phyloP scores from a whole-genome alignment of 2,113 vertebrate genomes.

The Pavo muticus region DNA sequence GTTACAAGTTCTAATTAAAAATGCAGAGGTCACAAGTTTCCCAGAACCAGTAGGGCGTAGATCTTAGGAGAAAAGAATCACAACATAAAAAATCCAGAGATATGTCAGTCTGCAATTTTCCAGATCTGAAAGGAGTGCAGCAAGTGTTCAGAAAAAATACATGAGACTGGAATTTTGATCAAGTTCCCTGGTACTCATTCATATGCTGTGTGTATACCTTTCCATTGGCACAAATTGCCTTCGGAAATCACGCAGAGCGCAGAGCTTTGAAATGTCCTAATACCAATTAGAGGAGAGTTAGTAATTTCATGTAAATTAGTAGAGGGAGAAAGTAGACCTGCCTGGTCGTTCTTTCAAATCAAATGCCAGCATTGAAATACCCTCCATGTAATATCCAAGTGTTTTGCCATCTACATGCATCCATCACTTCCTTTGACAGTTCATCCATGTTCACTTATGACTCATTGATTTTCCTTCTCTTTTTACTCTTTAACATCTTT shows the following conservation, averaged over 20 bases:
- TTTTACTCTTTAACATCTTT: no score
- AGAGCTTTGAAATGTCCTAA: background rate
- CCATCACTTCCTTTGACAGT: background rate
- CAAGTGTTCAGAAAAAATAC: background rate
- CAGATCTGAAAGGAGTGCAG: conserved; percentile 72
- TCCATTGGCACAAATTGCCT: background rate
- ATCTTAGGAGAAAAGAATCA: conserved; percentile 78
- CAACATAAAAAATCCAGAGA: conserved; percentile 66
- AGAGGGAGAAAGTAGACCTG: background rate
- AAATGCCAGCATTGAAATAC: background rate
- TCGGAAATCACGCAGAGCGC: background rate
- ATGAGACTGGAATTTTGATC: background rate
- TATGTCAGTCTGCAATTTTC: conserved; percentile 71
- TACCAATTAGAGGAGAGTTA: background rate
- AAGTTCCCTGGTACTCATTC: background rate
- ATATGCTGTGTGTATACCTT: background rate
- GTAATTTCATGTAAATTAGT: background rate
- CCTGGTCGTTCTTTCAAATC: background rate
- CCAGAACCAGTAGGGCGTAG: conserved; percentile 80
- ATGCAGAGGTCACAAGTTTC: conserved; percentile 84
- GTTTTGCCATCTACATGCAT: background rate
- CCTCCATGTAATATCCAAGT: background rate
- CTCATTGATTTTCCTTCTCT: background rate
- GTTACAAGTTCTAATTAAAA: conserved; percentile 83
- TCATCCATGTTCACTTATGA: background rate